These are phyloP conservation scores for Portevinia maculata DNA, from an alignment of 2,888 invertebrate species.

Conservation along the genomic window DNA sequence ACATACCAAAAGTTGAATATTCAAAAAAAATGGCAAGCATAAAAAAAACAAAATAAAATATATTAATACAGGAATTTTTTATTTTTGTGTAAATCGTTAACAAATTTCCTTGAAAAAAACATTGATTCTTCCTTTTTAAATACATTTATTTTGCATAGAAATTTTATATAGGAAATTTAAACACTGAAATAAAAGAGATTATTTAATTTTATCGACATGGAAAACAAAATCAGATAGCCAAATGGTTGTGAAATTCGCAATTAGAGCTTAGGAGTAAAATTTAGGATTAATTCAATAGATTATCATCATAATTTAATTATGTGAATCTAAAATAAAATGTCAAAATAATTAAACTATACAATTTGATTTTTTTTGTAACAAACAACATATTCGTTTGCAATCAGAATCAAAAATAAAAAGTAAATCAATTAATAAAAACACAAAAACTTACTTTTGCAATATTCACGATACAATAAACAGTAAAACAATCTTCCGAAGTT, in stretches of 20 bases:
- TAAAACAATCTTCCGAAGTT: slow-evolving; percentile 66
- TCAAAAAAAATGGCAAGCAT: slow-evolving; percentile 48
- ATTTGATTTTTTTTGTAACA: slow-evolving; percentile 6
- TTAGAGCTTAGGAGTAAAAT: slow-evolving; percentile 77
- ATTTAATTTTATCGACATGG: slow-evolving; percentile 36
- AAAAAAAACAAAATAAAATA: slow-evolving; percentile 38
- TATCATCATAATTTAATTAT: slow-evolving; percentile 18
- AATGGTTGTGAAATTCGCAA: slow-evolving; percentile 79
- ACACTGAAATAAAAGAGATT: not conserved
- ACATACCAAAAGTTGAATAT: slow-evolving; percentile 41
- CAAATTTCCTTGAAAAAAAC: slow-evolving; percentile 1
- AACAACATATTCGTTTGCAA: slow-evolving; percentile 14
- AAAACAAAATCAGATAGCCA: slow-evolving; percentile 74
- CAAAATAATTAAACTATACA: slow-evolving; percentile 1
- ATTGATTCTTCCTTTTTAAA: slow-evolving; percentile 9
- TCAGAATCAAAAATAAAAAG: slow-evolving; percentile 31
- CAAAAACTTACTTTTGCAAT: slow-evolving; percentile 52
- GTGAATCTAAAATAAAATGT: slow-evolving; percentile 3
- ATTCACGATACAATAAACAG: slow-evolving; percentile 68
- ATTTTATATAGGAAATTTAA: slow-evolving; percentile 20
- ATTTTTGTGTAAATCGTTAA: slow-evolving; percentile 42
- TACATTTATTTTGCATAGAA: slow-evolving; percentile 22
- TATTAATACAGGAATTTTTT: slow-evolving; percentile 65
- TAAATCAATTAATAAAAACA: slow-evolving; percentile 47
- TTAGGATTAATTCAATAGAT: slow-evolving; percentile 51